These are phyloP conservation scores for Fistularia commersonii DNA, from an alignment of 2,797 vertebrate genomes.

Conservation along the genomic window DNA sequence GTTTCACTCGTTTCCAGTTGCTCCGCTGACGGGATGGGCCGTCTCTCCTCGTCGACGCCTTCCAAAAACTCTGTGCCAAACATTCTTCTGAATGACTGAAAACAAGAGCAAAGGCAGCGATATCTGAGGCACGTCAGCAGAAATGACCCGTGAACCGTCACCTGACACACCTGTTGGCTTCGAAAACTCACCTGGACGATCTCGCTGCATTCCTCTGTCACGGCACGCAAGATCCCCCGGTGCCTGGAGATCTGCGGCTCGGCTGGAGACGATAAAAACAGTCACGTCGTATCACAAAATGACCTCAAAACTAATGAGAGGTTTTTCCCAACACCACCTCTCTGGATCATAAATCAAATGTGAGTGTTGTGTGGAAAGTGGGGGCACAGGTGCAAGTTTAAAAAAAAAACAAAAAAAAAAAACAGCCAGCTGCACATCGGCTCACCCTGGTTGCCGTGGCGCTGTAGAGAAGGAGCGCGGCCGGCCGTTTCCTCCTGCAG, in stretches of 20 bases:
- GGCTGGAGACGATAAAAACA: slow-evolving; percentile 20
- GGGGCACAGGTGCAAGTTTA: no score
- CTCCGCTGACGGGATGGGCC: slow-evolving; percentile 32
- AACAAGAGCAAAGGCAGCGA: background rate
- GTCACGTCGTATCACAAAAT: no score
- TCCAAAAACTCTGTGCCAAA: slow-evolving; percentile 64
- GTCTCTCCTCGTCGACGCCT: slow-evolving; percentile 32
- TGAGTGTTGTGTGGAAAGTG: no score
- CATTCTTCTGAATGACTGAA: slow-evolving; percentile 68
- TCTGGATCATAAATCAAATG: slow-evolving; percentile 21
- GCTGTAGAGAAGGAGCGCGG: slow-evolving; percentile 72
- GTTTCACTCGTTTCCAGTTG: slow-evolving; percentile 61
- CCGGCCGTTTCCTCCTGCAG: slow-evolving; percentile 80
- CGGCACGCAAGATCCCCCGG: slow-evolving; percentile 72
- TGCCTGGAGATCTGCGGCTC: slow-evolving; percentile 64
- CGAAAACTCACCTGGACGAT: slow-evolving; percentile 75
- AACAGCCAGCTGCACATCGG: background rate
- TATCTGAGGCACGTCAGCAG: no score
- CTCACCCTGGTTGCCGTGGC: slow-evolving; percentile 76
- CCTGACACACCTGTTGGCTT: background rate
- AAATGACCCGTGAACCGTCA: background rate
- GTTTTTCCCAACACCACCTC: no score
- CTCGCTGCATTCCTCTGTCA: slow-evolving; percentile 80
- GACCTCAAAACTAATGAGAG: no score
- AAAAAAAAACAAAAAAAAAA: background rate